These are phyloP conservation scores for Drosophila acutilabella DNA, from an alignment of 2,888 invertebrate species.

Conservation along the genomic window DNA sequence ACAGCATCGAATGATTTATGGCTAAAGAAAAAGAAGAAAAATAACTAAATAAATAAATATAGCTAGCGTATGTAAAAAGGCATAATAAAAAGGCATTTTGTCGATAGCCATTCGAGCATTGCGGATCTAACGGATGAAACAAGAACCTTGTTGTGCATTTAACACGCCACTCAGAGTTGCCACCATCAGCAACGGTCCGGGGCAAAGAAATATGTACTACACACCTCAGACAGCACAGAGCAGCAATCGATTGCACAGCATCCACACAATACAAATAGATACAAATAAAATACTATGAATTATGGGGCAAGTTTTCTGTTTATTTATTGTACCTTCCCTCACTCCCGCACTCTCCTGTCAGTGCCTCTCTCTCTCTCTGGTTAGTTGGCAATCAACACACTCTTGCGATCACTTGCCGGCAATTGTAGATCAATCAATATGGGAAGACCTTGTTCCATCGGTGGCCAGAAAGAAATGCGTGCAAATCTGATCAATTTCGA, in stretches of 20 bases:
- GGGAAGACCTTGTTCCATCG: constrained; percentile 59
- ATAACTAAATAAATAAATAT: constrained; percentile 3
- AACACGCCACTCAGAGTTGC: constrained; percentile 63
- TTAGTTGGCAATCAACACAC: constrained; percentile 66
- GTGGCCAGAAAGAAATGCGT: constrained; percentile 71
- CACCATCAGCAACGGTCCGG: background rate
- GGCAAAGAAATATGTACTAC: constrained; percentile 51
- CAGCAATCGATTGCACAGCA: constrained; percentile 29
- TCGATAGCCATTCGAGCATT: constrained; percentile 60
- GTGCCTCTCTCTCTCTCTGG: background rate
- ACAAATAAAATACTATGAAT: constrained; percentile 75
- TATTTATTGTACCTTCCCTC: constrained; percentile 16
- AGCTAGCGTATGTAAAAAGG: constrained; percentile 66
- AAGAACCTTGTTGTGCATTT: constrained; percentile 80
- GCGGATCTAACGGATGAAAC: constrained; percentile 81
- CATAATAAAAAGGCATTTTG: constrained; percentile 60
- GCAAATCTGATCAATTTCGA: constrained; percentile 42
- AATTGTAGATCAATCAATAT: constrained; percentile 81
- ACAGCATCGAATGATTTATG: constrained; percentile 78
- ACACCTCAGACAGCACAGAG: constrained; percentile 29
- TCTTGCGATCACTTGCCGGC: constrained; percentile 73
- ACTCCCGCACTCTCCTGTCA: too few species aligned
- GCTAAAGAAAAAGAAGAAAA: constrained; percentile 30
- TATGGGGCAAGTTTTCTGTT: constrained; percentile 74
- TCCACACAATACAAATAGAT: constrained; percentile 32